Evolutionary conservation across 2,113 vertebrate species (phyloP), one percentile per base, ranked within the genome.

Genomic region (Nansenia antarctica): DNA sequence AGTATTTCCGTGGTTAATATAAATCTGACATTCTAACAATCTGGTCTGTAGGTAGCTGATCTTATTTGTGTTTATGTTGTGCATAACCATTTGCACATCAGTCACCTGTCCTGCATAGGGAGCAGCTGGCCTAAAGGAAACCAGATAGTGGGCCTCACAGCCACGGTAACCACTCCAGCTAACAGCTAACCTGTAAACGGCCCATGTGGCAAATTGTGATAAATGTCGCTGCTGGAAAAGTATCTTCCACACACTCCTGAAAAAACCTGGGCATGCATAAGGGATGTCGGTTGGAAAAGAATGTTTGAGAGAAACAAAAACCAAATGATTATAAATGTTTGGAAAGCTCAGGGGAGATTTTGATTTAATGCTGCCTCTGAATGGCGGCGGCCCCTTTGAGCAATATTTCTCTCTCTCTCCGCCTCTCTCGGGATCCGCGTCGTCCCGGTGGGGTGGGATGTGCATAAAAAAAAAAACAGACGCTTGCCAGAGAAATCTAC

Each of bases 391-490:
- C n/a, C 14, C 30, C 79, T 74, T 78, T 74, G 70, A 82, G 47
- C 66, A 11, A 67, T 26, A 67, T 69, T 27, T 63, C 26, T 65
- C 32, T 2, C 20, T 61, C 39, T 39, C 55, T 81, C 79, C 63
- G 49, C 57, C n/a, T 57, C 76, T 70, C 20, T 62, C 74, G 67
- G 66, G 39, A 72, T 68, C 69, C 52, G 2, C 42, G 29, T 3
- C 62, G 20, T 82, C n/a, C 0, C 7, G 70, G 54, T 8, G 49
- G 62, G 72, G 26, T 76, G 27, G 45, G 61, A 58, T 3, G 0
- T 69, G 54, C 79, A 80, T 67, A 80, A 82, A 86, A 58, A n/a
- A 15, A n/a, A 15, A 70, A 39, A 20, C 82, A 5, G 9, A 39
- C 1, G 0, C 81, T 45, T 29, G 47, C 57, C 5, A 12, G 39